Conservation (phyloP, 2,888 invertebrate genomes). For the Seira musarum region DNA sequence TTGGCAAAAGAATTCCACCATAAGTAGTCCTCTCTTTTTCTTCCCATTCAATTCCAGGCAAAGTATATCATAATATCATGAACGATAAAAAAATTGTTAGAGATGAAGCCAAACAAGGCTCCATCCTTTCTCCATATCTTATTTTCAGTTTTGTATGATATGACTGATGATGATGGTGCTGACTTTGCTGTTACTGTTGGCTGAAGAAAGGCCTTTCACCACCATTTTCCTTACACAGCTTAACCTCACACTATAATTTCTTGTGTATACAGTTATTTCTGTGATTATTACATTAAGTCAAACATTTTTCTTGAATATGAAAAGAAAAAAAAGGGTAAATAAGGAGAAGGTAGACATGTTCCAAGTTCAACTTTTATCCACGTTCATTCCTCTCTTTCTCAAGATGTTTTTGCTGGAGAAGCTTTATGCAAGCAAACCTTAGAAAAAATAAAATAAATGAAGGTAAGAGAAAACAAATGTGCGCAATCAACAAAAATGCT, state of each 20-base stretch:
- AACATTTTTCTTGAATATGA: not conserved
- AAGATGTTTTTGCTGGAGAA: not conserved
- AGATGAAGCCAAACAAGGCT: slow-evolving; percentile 2
- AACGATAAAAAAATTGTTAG: not conserved
- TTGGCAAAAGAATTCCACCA: not conserved
- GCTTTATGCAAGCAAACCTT: not conserved
- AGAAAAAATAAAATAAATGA: no score
- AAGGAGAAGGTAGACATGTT: not conserved
- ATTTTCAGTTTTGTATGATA: not conserved
- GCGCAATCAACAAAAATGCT: not conserved
- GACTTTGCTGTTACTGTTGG: not conserved
- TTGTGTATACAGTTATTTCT: not conserved
- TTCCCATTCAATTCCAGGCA: not conserved
- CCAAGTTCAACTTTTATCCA: slow-evolving; percentile 1
- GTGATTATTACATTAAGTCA: not conserved
- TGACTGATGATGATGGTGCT: not conserved
- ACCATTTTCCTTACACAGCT: not conserved
- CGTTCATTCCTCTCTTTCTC: not conserved
- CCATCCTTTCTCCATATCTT: not conserved
- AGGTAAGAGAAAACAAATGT: not conserved
- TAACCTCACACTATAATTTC: not conserved
- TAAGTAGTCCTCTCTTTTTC: not conserved
- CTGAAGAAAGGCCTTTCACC: not conserved
- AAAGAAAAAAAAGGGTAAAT: not conserved
- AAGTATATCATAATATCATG: not conserved